Evolutionary conservation across 2,888 invertebrate genomes (phyloP).

Genomic region (Conchocele bisecta): DNA sequence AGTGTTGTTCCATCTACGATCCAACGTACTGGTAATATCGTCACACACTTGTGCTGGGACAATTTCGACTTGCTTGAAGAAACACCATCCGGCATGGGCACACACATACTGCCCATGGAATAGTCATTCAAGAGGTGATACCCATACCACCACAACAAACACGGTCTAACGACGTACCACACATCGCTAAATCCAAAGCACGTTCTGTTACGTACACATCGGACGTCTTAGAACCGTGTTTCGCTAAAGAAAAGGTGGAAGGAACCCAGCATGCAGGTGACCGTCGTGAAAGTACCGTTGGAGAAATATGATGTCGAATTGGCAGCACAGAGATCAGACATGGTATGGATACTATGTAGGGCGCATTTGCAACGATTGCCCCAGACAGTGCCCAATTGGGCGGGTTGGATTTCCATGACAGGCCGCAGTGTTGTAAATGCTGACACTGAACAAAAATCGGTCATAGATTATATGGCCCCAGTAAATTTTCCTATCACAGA

Average conservation of each 20-base stretch:
- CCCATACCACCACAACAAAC: not conserved
- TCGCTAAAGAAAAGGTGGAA: not conserved
- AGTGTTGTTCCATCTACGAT: constrained; percentile 29
- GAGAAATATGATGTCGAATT: too few relatives aligned
- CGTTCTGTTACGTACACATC: not conserved
- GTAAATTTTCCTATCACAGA: too few relatives aligned
- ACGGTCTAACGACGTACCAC: not conserved
- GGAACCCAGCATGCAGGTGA: not conserved
- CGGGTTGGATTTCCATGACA: too few relatives aligned
- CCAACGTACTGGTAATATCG: constrained; percentile 31
- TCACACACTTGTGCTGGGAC: constrained; percentile 49
- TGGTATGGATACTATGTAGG: too few relatives aligned
- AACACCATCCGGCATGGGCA: constrained; percentile 38
- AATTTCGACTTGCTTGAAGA: constrained; percentile 54
- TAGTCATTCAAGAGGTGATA: constrained; percentile 45
- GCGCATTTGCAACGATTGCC: too few relatives aligned
- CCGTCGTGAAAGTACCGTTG: not conserved
- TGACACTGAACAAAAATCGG: too few relatives aligned
- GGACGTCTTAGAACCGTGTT: not conserved
- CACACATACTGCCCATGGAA: constrained; percentile 46
- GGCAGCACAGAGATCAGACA: too few relatives aligned
- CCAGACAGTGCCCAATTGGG: too few relatives aligned
- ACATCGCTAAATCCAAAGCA: not conserved
- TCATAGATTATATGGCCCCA: too few relatives aligned
- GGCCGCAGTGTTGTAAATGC: too few relatives aligned